A percentile compares a stretch with the other conserved stretches of the same genome.
Conservation (phyloP, 2,888 invertebrate species). For the Drosophila conformis region DNA sequence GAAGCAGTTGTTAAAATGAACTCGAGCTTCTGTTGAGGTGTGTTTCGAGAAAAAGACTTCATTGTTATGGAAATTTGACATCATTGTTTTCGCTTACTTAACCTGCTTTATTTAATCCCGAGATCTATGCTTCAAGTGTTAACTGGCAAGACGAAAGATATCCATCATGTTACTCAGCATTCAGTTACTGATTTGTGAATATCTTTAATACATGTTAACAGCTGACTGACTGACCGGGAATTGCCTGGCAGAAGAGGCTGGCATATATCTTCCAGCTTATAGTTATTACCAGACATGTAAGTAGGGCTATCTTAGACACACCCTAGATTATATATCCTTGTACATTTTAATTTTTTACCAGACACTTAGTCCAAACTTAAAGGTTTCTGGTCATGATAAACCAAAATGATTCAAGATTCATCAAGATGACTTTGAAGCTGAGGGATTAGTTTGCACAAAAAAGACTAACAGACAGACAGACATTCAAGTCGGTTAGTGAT, state of each 20-base stretch:
- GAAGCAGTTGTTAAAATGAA: slow-evolving; percentile 1
- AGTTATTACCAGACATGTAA: background rate
- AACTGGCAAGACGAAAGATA: background rate
- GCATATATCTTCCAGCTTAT: background rate
- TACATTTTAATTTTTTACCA: too few relatives aligned
- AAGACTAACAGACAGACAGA: background rate
- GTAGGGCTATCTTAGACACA: background rate
- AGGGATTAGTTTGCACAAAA: too few relatives aligned
- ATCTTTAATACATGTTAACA: background rate
- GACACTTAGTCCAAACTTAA: too few relatives aligned
- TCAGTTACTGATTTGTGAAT: background rate
- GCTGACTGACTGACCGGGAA: background rate
- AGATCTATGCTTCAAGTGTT: background rate
- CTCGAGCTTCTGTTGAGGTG: slow-evolving; percentile 25
- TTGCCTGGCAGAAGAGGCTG: background rate
- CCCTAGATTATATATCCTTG: too few relatives aligned
- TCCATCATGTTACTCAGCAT: background rate
- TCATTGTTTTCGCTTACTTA: background rate
- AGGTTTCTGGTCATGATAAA: too few relatives aligned
- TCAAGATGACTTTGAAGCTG: too few relatives aligned
- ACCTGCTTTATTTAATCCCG: background rate
- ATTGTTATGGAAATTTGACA: background rate
- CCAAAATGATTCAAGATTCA: too few relatives aligned
- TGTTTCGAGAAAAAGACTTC: slow-evolving; percentile 7
- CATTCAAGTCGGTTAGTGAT: background rate